Conservation (phyloP, 2,797 vertebrate species). For the Gadopsis marmoratus region DNA sequence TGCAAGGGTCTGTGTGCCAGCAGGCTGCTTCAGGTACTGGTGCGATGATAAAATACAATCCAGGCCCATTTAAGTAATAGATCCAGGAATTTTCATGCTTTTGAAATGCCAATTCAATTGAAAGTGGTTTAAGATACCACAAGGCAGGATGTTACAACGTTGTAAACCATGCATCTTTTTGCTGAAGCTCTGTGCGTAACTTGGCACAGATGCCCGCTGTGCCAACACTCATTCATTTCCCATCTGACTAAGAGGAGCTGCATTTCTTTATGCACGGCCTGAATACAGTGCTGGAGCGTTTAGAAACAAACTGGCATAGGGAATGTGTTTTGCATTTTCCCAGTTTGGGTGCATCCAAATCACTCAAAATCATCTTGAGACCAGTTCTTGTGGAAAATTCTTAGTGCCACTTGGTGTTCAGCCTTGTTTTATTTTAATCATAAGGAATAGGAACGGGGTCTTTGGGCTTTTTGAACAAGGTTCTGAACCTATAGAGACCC, state of each 20-base stretch:
- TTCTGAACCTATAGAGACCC: background rate
- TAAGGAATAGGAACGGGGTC: background rate
- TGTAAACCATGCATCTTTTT: background rate
- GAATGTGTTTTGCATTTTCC: background rate
- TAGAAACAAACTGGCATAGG: background rate
- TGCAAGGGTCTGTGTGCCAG: background rate
- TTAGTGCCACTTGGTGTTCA: too few species aligned
- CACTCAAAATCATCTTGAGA: background rate
- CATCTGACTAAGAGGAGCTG: background rate
- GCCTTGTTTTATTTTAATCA: constrained; percentile 1
- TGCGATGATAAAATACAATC: constrained; percentile 38
- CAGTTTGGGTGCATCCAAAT: background rate
- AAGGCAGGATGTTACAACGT: background rate
- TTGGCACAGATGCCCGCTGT: background rate
- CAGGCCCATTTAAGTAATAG: background rate
- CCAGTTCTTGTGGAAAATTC: background rate
- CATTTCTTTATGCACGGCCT: background rate
- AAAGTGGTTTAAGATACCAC: background rate
- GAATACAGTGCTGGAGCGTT: background rate
- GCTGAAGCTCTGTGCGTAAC: background rate
- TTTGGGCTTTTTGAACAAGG: background rate
- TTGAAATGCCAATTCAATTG: background rate
- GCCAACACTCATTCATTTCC: background rate
- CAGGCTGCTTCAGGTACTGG: constrained; percentile 38
- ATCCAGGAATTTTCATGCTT: background rate